A percentile compares a stretch with the other conserved stretches of the same genome.
Evolutionary conservation across 2,797 vertebrate species (phyloP).

Genomic region (Propithecus perrieri): DNA sequence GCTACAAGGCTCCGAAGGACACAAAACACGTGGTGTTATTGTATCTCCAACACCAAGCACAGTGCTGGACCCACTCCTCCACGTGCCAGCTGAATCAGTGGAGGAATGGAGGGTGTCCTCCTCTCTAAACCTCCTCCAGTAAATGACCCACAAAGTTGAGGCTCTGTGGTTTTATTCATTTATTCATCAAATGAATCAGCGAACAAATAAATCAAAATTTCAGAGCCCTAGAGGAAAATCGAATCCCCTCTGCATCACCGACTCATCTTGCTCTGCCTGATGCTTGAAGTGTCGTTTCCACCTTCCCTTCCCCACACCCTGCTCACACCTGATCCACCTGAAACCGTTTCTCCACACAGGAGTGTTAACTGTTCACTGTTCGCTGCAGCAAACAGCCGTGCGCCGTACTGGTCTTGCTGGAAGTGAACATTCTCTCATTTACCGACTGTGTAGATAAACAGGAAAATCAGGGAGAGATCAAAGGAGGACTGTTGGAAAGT

Average conservation of each 20-base stretch:
- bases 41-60: rapidly evolving
- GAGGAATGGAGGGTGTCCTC: rapidly evolving
- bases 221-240: background rate
- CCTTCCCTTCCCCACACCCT: no score
- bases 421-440: rapidly evolving
- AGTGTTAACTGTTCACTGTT: rapidly evolving
- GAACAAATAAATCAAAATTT: background rate
- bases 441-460: background rate
- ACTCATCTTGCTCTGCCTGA: no score
- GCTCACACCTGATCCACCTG: background rate
- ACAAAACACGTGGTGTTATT: rapidly evolving
- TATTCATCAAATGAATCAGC: background rate
- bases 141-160: rapidly evolving
- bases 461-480: background rate
- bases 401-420: rapidly evolving
- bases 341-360: background rate
- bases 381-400: rapidly evolving
- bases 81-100: rapidly evolving
- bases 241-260: rapidly evolving
- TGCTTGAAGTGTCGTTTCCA: rapidly evolving
- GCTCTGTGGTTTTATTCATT: background rate
- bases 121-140: rapidly evolving
- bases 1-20: rapidly evolving
- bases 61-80: rapidly evolving
- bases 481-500: background rate